Evolutionary conservation across 2,113 vertebrate genomes (phyloP).

Genomic region (Cathartes aura): DNA sequence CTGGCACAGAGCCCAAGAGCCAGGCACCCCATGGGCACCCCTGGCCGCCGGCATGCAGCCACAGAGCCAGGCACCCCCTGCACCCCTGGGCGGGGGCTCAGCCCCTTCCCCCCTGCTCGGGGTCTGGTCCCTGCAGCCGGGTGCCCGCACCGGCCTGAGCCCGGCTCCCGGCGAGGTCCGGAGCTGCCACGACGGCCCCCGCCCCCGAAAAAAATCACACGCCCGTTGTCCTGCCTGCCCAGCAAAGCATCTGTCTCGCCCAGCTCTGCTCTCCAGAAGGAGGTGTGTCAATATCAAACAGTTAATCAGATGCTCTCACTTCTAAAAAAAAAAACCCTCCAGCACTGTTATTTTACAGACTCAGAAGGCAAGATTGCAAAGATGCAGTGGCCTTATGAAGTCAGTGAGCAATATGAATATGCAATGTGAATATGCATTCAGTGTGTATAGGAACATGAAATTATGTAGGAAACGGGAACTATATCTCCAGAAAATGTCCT

Average conservation of each 20-base stretch:
- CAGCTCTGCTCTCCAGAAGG: background rate
- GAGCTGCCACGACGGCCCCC: background rate
- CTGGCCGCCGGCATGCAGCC: accelerated
- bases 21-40: background rate
- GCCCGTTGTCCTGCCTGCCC: background rate
- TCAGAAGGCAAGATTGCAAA: background rate
- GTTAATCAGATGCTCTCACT: background rate
- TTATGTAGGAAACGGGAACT: background rate
- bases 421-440: background rate
- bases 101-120: no score
- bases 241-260: background rate
- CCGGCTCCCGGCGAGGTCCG: accelerated
- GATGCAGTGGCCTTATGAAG: background rate
- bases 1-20: background rate
- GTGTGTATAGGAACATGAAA: background rate
- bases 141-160: accelerated
- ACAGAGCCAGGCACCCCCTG: no score
- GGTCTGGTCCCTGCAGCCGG: background rate
- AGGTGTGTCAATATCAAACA: background rate
- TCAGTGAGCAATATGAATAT: background rate
- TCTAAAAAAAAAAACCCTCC: background rate
- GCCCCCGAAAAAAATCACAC: accelerated
- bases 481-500: background rate
- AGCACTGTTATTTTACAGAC: background rate
- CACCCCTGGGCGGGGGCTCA: background rate